Base-by-base conservation (phyloP, 2,888 invertebrate species). In the Chironomus tentans region DNA sequence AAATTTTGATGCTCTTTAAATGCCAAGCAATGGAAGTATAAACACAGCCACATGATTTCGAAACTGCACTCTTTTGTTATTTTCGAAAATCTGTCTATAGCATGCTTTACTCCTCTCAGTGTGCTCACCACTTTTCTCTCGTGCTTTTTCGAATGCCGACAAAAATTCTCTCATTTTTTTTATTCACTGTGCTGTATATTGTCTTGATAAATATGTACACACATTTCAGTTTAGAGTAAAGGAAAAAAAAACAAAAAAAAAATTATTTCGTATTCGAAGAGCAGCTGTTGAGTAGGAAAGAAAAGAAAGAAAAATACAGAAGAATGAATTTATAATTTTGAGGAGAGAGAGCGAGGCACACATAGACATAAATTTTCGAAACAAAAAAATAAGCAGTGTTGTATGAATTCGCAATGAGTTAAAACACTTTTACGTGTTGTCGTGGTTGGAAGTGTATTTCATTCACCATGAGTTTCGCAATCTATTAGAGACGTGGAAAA, bases 361-460 rank as follows among this genome's bases (percentile, higher is more conserved):
- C 65, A 56, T 15, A 56, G n/a, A 24, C 24, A 65, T 24, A 21
- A 12, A 24, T 13, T 74, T 74, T 74, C 74, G 74, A 74, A 74
- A 74, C 73, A 61, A 22, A 15, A 38, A 62, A 61, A 6, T 18
- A 18, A 24, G 5, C 47, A 74, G 74, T 74, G n/a, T 56, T 38
- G 61, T 46, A 21, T 65, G 73, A 46, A 73, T 62, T 73, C 73
- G 73, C 65, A 61, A 72, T 6, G 72, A 72, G 72, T 72, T 38
- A 72, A 72, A 72, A 61, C 72, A 72, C 46, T 74, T 74, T 74
- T 68, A 10, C 68, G 74, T 68, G 74, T 61, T 74, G 74, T 48
- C 47, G 47, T 21, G 68, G 22, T 68, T 48, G 21, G 74, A 74
- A 38, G 74, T 74, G 10, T 24, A 72, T 13, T 22, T 24, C 21